Base-by-base conservation (phyloP, 2,113 vertebrate genomes). In the Heloderma charlesbogerti region DNA sequence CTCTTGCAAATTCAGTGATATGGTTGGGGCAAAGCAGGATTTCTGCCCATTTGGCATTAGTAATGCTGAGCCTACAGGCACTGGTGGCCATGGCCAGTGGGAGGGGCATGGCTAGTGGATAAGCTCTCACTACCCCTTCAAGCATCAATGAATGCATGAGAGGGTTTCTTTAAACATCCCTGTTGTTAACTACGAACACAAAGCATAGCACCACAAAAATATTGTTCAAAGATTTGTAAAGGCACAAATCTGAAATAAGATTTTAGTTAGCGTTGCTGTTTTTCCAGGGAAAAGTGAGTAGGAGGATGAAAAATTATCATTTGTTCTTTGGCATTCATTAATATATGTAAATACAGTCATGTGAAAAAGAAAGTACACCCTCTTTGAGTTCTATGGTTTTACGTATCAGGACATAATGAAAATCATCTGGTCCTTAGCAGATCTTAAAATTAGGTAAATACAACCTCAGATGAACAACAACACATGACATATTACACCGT, bases 281-380 rank as follows among this genome's bases (percentile, higher is more conserved):
- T n/a, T 81, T 69, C 34, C 48, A 27, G 31, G 18, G 15, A 88
- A 63, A 48, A 54, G 45, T 37, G n/a, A 22, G 12, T 20, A 40
- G 40, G 12, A 27, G 27, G 43, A 67, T 69, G 34, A 54, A 67
- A 51, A 54, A 37, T 31, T 40, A 37, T 29, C 25, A 54, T 81
- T 71, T 51, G 43, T 66, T 88, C 63, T 37, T 88, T 69, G 22
- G 34, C 3, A 67, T 88, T 80, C 80, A 29, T 88, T 80, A 88
- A 81, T 71, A 40, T 40, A 37, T 81, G 34, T 48, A 81, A 71
- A 88, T 12, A n/a, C n/a, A 48, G n/a, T n/a, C n/a, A n/a, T n/a
- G n/a, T n/a, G n/a, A n/a, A n/a, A n/a, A n/a, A n/a, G n/a, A n/a
- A n/a, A n/a, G n/a, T n/a, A n/a, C n/a, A n/a, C n/a, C n/a, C n/a